Evolutionary conservation across 2,888 invertebrate genomes (phyloP).

Genomic region (Scaptomyza caliginosa): DNA sequence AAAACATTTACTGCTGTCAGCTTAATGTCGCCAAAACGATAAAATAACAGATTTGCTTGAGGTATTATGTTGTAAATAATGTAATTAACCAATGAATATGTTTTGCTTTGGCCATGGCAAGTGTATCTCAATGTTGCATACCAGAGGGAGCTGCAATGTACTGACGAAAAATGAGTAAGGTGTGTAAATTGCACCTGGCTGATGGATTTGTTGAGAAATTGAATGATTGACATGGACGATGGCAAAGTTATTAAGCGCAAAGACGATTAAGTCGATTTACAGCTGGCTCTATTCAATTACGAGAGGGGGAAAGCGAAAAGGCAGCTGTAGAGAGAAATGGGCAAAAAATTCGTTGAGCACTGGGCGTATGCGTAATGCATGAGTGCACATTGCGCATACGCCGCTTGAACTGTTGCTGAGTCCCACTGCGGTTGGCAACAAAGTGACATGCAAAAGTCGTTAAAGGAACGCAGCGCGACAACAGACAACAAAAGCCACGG

Average conservation of each 20-base stretch:
- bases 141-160: background rate
- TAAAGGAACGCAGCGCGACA: conserved; percentile 39
- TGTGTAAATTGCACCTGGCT: conserved; percentile 22
- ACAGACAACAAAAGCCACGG: conserved; percentile 52
- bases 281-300: conserved; percentile 41
- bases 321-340: background rate
- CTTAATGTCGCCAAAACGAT: conserved; percentile 30
- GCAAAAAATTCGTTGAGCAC: conserved; percentile 15
- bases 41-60: conserved; percentile 16
- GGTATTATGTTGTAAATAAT: conserved; percentile 34
- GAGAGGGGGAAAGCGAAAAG: background rate
- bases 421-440: conserved; percentile 52
- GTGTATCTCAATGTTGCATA: background rate
- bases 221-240: conserved; percentile 35
- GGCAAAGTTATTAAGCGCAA: conserved; percentile 35
- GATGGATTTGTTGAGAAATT: conserved; percentile 29
- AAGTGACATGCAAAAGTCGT: conserved; percentile 58
- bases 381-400: conserved; percentile 57
- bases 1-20: conserved; percentile 47
- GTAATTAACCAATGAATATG: conserved; percentile 39
- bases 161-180: background rate
- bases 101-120: too few relatives aligned
- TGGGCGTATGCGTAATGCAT: conserved; percentile 59
- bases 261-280: conserved; percentile 48
- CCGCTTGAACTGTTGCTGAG: conserved; percentile 8